A percentile compares a stretch with the other conserved stretches of the same genome.
Evolutionary conservation across 2,797 vertebrate species (phyloP).

Genomic region (Eupleurogrammus muticus): DNA sequence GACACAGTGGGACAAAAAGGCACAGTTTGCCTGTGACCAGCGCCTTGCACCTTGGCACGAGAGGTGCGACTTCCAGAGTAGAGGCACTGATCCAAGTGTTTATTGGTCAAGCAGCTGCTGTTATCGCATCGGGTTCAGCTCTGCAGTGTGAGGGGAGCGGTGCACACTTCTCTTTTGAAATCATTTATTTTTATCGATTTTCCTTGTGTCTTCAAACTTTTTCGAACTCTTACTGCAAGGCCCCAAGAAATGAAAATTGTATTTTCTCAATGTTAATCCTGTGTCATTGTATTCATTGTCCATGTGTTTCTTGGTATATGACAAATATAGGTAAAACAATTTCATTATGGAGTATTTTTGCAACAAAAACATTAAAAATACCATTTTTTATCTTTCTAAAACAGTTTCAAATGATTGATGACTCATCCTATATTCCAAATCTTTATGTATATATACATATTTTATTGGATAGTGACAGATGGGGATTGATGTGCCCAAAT

Average conservation of each 20-base stretch:
- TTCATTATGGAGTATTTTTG: too few species aligned
- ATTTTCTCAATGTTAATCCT: too few species aligned
- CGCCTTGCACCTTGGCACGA: not conserved
- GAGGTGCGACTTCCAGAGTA: conserved; percentile 12
- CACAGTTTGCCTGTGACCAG: too few species aligned
- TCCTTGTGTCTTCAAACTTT: not conserved
- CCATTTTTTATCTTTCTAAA: too few species aligned
- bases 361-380: too few species aligned
- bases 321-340: too few species aligned
- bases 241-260: too few species aligned
- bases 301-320: too few species aligned
- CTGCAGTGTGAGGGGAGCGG: not conserved
- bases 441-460: not conserved
- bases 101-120: not conserved
- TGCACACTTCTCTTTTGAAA: not conserved
- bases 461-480: not conserved
- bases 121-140: not conserved
- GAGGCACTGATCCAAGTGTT: conserved; percentile 2
- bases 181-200: not conserved
- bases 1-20: not conserved
- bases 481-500: too few species aligned
- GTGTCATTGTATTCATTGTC: too few species aligned
- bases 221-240: not conserved
- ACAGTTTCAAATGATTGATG: too few species aligned
- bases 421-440: not conserved